Evolutionary conservation across 2,797 vertebrate genomes (phyloP), one percentile per base, ranked within the genome.

Genomic region (Taeniopygia guttata): DNA sequence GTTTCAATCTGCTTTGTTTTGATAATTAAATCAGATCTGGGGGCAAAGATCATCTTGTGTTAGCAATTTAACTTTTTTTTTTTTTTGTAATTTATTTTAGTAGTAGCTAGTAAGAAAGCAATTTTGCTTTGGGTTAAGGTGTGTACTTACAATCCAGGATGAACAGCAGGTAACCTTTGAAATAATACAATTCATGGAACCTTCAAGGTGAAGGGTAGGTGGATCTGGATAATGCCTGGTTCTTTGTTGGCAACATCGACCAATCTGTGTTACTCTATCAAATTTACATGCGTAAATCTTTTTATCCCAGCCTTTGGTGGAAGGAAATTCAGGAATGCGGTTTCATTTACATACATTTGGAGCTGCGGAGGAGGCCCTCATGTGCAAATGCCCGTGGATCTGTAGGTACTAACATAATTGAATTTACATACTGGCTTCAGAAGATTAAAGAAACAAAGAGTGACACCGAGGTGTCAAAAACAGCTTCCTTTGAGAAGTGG

Each of bases 341-440:
- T 69, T 32, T n/a, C 45, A 62, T 89, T 91, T 92, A 13, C 75
- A 49, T 73, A 3, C 54, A 11, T 70, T 60, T 48, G 48, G 49
- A 70, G 45, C 46, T 59, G 55, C 81, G 52, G 66, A 51, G 82
- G 49, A 93, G 85, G 89, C 58, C 49, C 18, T 83, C 11, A 4
- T 48, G 34, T 79, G 89, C 60, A 89, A 89, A 92, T 55, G n/a
- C 32, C 55, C 55, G 36, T 63, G 87, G 40, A 13, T 78, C 2
- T 64, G 58, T 18, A 48, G 59, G 34, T 67, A 40, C 34, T 52
- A 9, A 27, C 52, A 67, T 27, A 79, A 67, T 79, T 27, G 62
- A 56, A 79, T 96, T 89, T 91, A 60, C 89, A 64, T 87, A 17
- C 29, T 40, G 60, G 18, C 45, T 55, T 86, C n/a, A 68, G 62